phyloP scores from a whole-genome alignment of 2,113 vertebrate species.

The Ammodytes dubius region DNA sequence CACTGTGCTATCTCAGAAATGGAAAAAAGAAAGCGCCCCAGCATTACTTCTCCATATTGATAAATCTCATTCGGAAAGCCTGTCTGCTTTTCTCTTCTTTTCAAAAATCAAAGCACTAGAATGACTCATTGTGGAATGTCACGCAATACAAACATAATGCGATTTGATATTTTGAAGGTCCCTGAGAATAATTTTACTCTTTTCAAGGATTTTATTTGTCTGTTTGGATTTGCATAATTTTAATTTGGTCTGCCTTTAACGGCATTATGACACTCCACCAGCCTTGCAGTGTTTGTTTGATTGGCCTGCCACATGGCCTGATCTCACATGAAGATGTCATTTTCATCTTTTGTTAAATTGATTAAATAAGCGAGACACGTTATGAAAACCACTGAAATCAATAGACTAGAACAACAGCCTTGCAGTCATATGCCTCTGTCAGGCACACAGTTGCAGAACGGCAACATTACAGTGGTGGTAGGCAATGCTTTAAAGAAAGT shows the following conservation, averaged over 20 bases:
- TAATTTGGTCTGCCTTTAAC: conserved; percentile 9
- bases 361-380: neutral
- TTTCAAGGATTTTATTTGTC: conserved; percentile 16
- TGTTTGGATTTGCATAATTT: conserved; percentile 29
- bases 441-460: no score
- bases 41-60: conserved; percentile 24
- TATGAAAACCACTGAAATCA: neutral
- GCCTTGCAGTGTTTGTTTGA: neutral
- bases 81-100: conserved; percentile 26
- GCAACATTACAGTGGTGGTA: no score
- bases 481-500: no score
- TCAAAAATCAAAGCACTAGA: conserved; percentile 28
- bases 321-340: neutral
- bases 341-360: neutral
- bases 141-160: conserved; percentile 31
- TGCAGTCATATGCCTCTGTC: no score
- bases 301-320: neutral
- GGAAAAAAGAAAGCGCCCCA: neutral
- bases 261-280: neutral
- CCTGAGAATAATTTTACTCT: conserved; percentile 10
- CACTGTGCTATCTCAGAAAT: neutral
- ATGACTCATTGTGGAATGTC: conserved; percentile 32
- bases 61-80: conserved; percentile 45
- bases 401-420: no score
- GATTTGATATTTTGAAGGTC: conserved; percentile 47